Conservation (phyloP, 1,140 invertebrate genomes). For the Bilobella aurantiaca region DNA sequence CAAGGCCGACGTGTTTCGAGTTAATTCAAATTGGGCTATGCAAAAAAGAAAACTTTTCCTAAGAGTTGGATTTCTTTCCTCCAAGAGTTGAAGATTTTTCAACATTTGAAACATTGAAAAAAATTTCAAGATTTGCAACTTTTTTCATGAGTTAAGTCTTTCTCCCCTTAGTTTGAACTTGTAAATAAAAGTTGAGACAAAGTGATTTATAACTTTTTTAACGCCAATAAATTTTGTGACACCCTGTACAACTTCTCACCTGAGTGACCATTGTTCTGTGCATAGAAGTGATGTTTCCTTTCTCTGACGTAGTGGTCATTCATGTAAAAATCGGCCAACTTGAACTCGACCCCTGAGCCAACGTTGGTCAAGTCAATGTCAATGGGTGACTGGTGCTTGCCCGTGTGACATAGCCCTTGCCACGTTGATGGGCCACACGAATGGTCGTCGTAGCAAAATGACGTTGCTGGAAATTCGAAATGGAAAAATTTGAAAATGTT, state of each 20-base stretch:
- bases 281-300: not conserved
- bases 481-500: not conserved
- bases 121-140: too few relatives aligned
- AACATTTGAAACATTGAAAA: too few relatives aligned
- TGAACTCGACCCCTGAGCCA: not conserved
- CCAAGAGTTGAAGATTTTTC: too few relatives aligned
- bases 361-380: not conserved
- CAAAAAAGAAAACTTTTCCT: not conserved
- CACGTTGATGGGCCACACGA: not conserved
- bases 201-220: too few relatives aligned
- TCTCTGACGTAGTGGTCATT: not conserved
- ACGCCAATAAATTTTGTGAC: too few relatives aligned
- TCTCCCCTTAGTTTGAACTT: too few relatives aligned
- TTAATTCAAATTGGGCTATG: not conserved
- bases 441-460: not conserved
- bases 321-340: not conserved
- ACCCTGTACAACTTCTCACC: not conserved
- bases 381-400: not conserved
- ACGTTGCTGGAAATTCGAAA: not conserved
- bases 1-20: not conserved
- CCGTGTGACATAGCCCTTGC: not conserved
- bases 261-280: conserved; percentile 1
- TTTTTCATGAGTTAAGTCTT: too few relatives aligned
- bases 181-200: too few relatives aligned
- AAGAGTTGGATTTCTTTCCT: not conserved